Base-by-base conservation (phyloP, 1,140 invertebrate genomes). In the Bombus pascuorum region DNA sequence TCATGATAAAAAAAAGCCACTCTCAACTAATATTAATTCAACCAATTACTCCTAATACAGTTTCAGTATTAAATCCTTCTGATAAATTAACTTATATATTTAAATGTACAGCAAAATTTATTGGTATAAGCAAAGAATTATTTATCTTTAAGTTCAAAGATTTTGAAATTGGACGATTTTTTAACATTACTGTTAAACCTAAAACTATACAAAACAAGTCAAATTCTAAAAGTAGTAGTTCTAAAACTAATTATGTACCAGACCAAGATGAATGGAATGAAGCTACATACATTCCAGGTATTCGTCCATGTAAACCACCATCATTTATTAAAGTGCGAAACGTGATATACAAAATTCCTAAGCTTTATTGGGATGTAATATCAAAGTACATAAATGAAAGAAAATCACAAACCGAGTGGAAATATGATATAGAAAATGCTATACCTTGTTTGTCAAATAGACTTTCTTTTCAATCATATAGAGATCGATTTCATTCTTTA, bases 401-500 rank as follows among this genome's bases (percentile, higher is more conserved):
- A 25, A 90, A 95, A 94, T 68, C 95, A 66, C 87, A 83, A 94
- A 65, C 93, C 90, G 91, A 95, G 91, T 59, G 75, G 92, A 70
- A 93, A 93, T 39, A 92, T 81, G 86, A 93, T 93, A 59, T 96
- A 88, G 90, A 88, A 80, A 76, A 91, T 39, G 88, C 91, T 70
- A 92, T 96, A 90, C 96, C 96, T 12, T 96, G 90, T 86, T 86
- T 97, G 18, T 74, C 87, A 15, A 89, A 96, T 62, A 88, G 92
- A 28, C 94, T 97, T 10, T 94, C 87, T 57, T 94, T 96, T 12
- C 76, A 91, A 10, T 97, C 96, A 91, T 97, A 97, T 89, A 95
- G 91, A 84, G 94, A 96, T 39, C 95, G 96, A 90, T 98, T 98
- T 93, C 96, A 97, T 78, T 93, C 95, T 34, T 94, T 98, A 42